Evolutionary conservation across 2,888 invertebrate species (phyloP).

Genomic region (Biston stratarius): DNA sequence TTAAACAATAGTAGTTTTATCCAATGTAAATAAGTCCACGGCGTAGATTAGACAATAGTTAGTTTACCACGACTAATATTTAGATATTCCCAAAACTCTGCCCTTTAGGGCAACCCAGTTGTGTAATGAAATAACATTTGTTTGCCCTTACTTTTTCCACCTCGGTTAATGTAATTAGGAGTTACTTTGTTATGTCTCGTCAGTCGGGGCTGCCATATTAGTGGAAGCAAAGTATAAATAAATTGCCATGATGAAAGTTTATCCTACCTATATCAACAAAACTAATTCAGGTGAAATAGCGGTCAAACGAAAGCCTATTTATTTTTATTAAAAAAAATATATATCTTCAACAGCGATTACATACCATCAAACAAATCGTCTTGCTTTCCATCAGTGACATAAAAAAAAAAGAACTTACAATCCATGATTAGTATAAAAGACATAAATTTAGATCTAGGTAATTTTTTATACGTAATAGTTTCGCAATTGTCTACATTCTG

Average conservation of each 20-base stretch:
- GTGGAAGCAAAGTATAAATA: not conserved
- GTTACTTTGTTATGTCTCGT: not conserved
- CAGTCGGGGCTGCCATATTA: not conserved
- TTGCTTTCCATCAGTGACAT: too few relatives aligned
- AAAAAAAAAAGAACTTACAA: too few relatives aligned
- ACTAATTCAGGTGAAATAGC: too few relatives aligned
- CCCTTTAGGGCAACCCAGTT: not conserved
- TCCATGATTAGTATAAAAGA: too few relatives aligned
- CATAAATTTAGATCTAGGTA: too few relatives aligned
- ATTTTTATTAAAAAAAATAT: too few relatives aligned
- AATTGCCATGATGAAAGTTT: not conserved
- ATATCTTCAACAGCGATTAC: too few relatives aligned
- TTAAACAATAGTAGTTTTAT: conserved; percentile 10
- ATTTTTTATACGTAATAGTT: too few relatives aligned
- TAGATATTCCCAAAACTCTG: conserved; percentile 11
- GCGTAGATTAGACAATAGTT: not conserved
- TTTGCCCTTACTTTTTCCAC: conserved; percentile 20
- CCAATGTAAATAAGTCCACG: not conserved
- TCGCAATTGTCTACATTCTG: too few relatives aligned
- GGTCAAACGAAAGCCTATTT: too few relatives aligned
- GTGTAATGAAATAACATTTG: conserved; percentile 28
- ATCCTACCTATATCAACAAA: too few relatives aligned
- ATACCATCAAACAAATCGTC: too few relatives aligned
- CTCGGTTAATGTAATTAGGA: conserved; percentile 9
- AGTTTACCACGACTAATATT: conserved; percentile 6